phyloP scores from a whole-genome alignment of 2,797 vertebrate species.

The Paratrypauchen microcephalus region DNA sequence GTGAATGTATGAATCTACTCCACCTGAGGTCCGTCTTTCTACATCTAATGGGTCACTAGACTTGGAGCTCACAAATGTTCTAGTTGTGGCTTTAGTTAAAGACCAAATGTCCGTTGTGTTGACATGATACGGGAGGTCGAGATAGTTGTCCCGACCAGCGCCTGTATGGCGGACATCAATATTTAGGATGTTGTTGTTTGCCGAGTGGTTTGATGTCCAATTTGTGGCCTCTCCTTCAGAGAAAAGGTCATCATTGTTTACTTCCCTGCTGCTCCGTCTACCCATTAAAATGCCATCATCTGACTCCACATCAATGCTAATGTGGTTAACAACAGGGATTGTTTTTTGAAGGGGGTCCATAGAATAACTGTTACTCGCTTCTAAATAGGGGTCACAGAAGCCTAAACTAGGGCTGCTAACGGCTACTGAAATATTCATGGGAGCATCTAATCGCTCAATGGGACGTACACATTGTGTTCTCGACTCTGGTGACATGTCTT shows the following conservation, averaged over 20 bases:
- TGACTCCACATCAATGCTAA: conserved; percentile 73
- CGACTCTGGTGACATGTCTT: conserved; percentile 42
- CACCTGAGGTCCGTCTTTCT: conserved; percentile 34
- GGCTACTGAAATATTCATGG: conserved; percentile 73
- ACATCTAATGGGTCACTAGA: conserved; percentile 48
- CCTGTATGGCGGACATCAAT: conserved; percentile 63
- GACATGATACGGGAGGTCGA: conserved; percentile 67
- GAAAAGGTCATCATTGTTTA: conserved; percentile 55
- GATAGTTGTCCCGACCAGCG: conserved; percentile 64
- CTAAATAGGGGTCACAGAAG: conserved; percentile 77
- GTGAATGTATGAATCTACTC: conserved; percentile 65
- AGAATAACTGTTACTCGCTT: conserved; percentile 66
- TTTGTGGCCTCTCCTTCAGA: conserved; percentile 72
- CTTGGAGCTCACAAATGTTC: conserved; percentile 57
- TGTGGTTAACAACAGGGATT: conserved; percentile 72
- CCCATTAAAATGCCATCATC: conserved; percentile 74
- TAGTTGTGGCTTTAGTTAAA: conserved; percentile 72
- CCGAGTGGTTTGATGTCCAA: conserved; percentile 89
- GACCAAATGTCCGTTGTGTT: conserved; percentile 61
- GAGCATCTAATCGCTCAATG: conserved; percentile 72
- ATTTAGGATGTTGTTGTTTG: conserved; percentile 87
- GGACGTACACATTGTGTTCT: conserved; percentile 47
- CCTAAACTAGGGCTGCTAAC: conserved; percentile 77
- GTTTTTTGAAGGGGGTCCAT: conserved; percentile 71
- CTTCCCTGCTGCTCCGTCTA: conserved; percentile 45